phyloP scores from a whole-genome alignment of 2,113 vertebrate species.

The Chauna torquata region DNA sequence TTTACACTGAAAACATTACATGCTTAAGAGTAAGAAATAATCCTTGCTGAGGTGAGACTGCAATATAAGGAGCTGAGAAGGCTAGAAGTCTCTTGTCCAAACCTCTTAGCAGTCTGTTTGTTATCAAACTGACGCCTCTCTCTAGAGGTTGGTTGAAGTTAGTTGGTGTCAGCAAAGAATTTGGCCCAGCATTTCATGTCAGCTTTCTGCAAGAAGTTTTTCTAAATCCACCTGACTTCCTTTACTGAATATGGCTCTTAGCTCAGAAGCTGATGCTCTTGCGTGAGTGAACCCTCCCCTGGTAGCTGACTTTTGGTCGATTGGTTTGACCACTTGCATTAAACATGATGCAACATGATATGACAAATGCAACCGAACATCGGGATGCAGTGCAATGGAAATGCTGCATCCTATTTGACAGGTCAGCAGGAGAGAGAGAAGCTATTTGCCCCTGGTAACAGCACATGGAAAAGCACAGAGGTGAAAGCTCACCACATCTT shows the following conservation, averaged over 20 bases:
- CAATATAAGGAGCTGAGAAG: neutral
- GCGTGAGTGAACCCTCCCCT: neutral
- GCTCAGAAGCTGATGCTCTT: neutral
- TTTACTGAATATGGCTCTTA: neutral
- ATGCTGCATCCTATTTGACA: neutral
- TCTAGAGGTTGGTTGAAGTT: neutral
- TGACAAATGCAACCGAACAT: neutral
- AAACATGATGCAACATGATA: neutral
- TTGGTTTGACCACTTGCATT: neutral
- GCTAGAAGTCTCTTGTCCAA: neutral
- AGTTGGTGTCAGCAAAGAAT: neutral
- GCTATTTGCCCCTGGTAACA: neutral
- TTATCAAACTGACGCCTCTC: neutral
- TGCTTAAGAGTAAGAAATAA: neutral
- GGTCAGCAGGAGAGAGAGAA: neutral
- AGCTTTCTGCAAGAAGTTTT: neutral
- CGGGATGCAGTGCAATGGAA: neutral
- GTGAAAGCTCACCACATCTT: neutral
- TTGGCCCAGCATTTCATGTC: neutral
- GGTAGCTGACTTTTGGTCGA: neutral
- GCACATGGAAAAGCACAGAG: neutral
- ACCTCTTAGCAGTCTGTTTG: neutral
- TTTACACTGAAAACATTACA: neutral
- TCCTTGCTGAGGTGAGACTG: neutral
- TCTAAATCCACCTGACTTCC: neutral